Evolutionary conservation across 2,888 invertebrate species (phyloP).

Genomic region (Carcina quercana): DNA sequence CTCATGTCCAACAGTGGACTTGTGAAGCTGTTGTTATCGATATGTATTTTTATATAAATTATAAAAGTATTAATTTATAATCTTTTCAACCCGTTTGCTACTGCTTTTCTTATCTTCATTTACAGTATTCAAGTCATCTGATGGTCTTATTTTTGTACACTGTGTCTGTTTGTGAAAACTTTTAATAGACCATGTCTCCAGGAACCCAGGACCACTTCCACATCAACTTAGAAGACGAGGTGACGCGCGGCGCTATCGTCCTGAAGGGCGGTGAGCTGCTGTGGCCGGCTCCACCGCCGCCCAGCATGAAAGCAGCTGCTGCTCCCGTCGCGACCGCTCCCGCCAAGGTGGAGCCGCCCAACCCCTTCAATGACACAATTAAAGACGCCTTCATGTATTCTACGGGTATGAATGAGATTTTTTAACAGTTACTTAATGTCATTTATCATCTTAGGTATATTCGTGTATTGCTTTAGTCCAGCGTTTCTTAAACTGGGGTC

Average conservation of each 20-base stretch:
- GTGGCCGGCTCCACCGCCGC: slow-evolving; percentile 86
- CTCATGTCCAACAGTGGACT: neutral
- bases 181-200: too few relatives aligned
- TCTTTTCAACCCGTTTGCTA: too few relatives aligned
- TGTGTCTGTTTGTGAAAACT: too few relatives aligned
- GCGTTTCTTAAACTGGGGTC: too few relatives aligned
- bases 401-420: slow-evolving; percentile 77
- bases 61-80: too few relatives aligned
- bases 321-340: slow-evolving; percentile 48
- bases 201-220: slow-evolving; percentile 85
- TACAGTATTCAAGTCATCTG: too few relatives aligned
- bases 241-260: slow-evolving; percentile 88
- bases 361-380: slow-evolving; percentile 81
- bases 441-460: too few relatives aligned
- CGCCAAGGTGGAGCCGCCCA: slow-evolving; percentile 61
- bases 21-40: neutral
- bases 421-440: too few relatives aligned
- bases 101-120: too few relatives aligned
- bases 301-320: slow-evolving; percentile 63
- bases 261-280: slow-evolving; percentile 82
- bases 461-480: too few relatives aligned
- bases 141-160: too few relatives aligned
- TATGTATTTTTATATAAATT: too few relatives aligned
- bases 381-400: slow-evolving; percentile 80
- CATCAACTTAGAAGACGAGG: slow-evolving; percentile 89